phyloP scores from a whole-genome alignment of 2,797 vertebrate species.

The Cheirogaleus major region DNA sequence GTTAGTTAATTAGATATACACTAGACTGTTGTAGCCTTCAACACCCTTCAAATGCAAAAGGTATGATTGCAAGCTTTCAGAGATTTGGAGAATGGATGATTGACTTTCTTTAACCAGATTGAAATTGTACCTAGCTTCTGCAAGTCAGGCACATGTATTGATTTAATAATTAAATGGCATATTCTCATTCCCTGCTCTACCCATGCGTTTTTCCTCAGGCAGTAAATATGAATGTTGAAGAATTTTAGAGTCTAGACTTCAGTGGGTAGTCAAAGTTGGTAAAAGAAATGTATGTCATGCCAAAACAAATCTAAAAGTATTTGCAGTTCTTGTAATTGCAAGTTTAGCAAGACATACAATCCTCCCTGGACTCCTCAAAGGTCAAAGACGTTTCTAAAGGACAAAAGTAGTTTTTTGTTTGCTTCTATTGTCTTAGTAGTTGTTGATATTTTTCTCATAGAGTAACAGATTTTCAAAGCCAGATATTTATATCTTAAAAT shows the following conservation, averaged over 20 bases:
- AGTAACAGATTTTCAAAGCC: not conserved
- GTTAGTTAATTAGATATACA: constrained; percentile 56
- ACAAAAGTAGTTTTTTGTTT: not conserved
- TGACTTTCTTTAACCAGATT: constrained; percentile 55
- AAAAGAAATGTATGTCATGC: constrained; percentile 23
- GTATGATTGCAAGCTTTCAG: not conserved
- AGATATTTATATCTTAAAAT: not conserved
- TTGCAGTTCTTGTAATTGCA: not conserved
- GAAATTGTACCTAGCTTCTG: constrained; percentile 23
- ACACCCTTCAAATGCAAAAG: constrained; percentile 22
- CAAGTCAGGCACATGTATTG: constrained; percentile 4
- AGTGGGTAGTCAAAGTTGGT: constrained; percentile 11
- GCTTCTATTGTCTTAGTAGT: not conserved
- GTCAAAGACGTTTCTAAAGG: constrained; percentile 13
- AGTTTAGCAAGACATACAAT: not conserved
- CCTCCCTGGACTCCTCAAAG: not conserved
- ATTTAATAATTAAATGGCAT: constrained; percentile 69
- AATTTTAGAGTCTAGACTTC: constrained; percentile 49
- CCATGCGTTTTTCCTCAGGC: constrained; percentile 40
- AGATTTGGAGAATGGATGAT: not conserved
- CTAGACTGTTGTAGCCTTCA: constrained; percentile 18
- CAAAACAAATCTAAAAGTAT: constrained; percentile 51
- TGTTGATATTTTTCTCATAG: not conserved
- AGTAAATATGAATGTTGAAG: constrained; percentile 51
- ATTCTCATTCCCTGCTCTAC: constrained; percentile 44